Evolutionary conservation across 2,888 invertebrate genomes (phyloP).

Genomic region (Lymantria dispar): DNA sequence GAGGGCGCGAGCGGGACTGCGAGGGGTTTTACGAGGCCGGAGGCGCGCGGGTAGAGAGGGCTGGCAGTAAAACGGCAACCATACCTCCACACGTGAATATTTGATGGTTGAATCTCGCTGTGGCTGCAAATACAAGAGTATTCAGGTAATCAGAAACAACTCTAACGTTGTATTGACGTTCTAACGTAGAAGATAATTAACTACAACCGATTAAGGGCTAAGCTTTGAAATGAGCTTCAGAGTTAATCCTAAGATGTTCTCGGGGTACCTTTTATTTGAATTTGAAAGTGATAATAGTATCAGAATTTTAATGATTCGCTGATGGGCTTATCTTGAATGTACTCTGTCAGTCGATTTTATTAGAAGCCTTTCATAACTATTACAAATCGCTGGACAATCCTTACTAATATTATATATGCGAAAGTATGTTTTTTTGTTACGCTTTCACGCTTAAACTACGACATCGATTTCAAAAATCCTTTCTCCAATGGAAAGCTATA

Average conservation of each 20-base stretch:
- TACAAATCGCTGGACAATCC: too few species aligned
- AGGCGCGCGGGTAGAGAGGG: slow-evolving; percentile 27
- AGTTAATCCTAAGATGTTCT: slow-evolving; percentile 27
- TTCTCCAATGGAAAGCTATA: too few species aligned
- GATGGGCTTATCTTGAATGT: not conserved
- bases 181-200: slow-evolving; percentile 45
- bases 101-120: slow-evolving; percentile 77
- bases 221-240: slow-evolving; percentile 35
- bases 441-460: too few species aligned
- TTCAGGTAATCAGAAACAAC: slow-evolving; percentile 45
- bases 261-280: slow-evolving; percentile 34
- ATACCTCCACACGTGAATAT: slow-evolving; percentile 78
- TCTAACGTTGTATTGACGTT: slow-evolving; percentile 37
- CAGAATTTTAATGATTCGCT: not conserved
- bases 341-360: not conserved
- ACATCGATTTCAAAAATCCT: too few species aligned
- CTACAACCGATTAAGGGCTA: slow-evolving; percentile 39
- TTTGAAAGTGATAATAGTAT: slow-evolving; percentile 10
- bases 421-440: too few species aligned
- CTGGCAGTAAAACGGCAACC: slow-evolving; percentile 74
- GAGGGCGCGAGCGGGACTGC: slow-evolving; percentile 43
- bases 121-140: slow-evolving; percentile 56
- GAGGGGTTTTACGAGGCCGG: slow-evolving; percentile 33
- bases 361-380: not conserved
- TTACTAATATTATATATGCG: too few species aligned